Evolutionary conservation across 1,140 invertebrate species (phyloP).

Genomic region (Ladona fulva): DNA sequence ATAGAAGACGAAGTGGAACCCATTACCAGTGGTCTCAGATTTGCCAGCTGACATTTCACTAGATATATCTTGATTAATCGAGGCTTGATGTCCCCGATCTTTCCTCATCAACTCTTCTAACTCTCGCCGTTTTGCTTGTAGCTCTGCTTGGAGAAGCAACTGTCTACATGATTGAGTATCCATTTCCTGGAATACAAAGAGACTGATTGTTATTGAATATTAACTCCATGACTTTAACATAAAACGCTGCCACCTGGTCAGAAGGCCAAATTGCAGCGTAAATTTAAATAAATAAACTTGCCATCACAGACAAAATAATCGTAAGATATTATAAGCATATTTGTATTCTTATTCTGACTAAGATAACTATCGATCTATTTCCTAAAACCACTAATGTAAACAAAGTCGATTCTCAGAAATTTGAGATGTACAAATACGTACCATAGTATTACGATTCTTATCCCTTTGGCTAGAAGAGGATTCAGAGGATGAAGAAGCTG

Average conservation of each 20-base stretch:
- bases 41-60: slow-evolving; percentile 18
- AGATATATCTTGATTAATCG: slow-evolving; percentile 30
- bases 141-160: slow-evolving; percentile 23
- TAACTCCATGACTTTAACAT: too few species aligned
- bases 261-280: too few species aligned
- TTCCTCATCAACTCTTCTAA: slow-evolving; percentile 36
- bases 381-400: too few species aligned
- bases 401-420: too few species aligned
- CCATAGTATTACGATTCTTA: background rate
- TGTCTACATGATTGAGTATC: slow-evolving; percentile 18
- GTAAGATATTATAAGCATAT: too few species aligned
- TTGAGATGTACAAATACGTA: background rate
- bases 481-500: background rate
- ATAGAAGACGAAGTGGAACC: too few species aligned
- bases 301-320: too few species aligned
- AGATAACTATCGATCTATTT: too few species aligned
- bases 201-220: too few species aligned
- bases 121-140: slow-evolving; percentile 32
- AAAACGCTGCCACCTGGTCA: too few species aligned
- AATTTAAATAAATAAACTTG: too few species aligned
- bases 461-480: background rate
- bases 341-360: too few species aligned
- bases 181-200: background rate
- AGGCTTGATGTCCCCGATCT: slow-evolving; percentile 31
- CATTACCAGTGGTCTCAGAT: slow-evolving; percentile 14